Base-by-base conservation (phyloP, 2,888 invertebrate genomes). In the Coelopa pilipes region DNA sequence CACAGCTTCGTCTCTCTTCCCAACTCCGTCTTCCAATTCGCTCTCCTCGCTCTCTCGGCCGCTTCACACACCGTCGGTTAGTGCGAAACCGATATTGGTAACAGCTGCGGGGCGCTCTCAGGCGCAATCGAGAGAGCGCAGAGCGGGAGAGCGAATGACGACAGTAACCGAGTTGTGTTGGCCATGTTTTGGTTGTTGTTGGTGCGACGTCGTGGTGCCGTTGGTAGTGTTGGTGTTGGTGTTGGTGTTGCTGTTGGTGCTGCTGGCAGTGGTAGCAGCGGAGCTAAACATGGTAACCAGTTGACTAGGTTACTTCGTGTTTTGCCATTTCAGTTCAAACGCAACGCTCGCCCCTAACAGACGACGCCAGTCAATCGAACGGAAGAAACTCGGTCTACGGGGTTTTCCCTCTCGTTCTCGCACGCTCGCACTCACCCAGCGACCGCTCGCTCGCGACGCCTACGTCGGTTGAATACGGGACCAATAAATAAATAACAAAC, bases 291-390 rank as follows among this genome's bases (percentile, higher is more conserved):
- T 59, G 53, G 45, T 60, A 34, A 19, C 76, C 69, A 76, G 78
- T 78, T 77, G 78, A 62, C 78, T 78, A 74, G 77, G 78, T 78
- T 72, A 78, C 78, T 76, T 74, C 69, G 55, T 77, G 78, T 79
- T 78, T 75, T 78, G 77, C 78, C 78, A 78, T 75, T 73, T 79
- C 76, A 78, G 77, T 80, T 77, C 69, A 70, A 75, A 77, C 76
- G 79, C 80, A 82, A 78, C 81, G 77, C 79, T 85, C 82, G 84
- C 80, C 80, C 77, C 13, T 34, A 46, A 45, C 50, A 63, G 71
- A 65, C 65, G 24, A 68, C 46, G 59, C n/a, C 17, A 17, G 21
- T 45, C 49, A 49, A 24, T 49, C 59, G 70, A 47, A 17, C 45
- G 13, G 68, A 12, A 34, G 12, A 1, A 17, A n/a, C 12, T 50